These are phyloP conservation scores for Patella pellucida DNA, from an alignment of 2,888 invertebrate genomes.

Conservation along the genomic window DNA sequence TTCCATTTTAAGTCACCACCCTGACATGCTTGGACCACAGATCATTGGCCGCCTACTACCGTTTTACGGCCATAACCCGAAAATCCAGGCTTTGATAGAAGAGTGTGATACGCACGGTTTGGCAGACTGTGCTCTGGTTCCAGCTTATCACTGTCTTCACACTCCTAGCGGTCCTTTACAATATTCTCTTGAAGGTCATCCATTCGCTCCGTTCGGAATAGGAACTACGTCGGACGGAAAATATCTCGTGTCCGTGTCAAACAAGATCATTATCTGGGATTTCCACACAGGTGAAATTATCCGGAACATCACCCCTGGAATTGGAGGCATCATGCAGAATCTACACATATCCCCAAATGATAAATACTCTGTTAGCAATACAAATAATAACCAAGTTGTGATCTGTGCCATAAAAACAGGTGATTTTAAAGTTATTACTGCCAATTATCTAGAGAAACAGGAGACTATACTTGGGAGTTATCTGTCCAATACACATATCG, in stretches of 20 bases:
- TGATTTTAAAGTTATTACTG: slow-evolving; percentile 88
- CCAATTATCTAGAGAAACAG: slow-evolving; percentile 80
- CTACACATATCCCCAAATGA: slow-evolving; percentile 93
- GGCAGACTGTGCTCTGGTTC: slow-evolving; percentile 89
- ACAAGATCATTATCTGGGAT: slow-evolving; percentile 97
- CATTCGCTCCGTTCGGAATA: slow-evolving; percentile 81
- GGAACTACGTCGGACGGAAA: slow-evolving; percentile 66
- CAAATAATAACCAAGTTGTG: slow-evolving; percentile 94
- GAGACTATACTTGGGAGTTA: slow-evolving; percentile 63
- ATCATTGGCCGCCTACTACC: slow-evolving; percentile 92
- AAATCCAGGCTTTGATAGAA: slow-evolving; percentile 87
- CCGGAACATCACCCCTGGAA: slow-evolving; percentile 87
- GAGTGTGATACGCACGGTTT: slow-evolving; percentile 93
- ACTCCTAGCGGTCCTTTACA: slow-evolving; percentile 99
- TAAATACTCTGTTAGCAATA: slow-evolving; percentile 94
- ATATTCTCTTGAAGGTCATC: slow-evolving; percentile 98
- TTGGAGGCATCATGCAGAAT: slow-evolving; percentile 93
- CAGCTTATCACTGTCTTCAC: slow-evolving; percentile 94
- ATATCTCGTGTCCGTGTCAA: slow-evolving; percentile 94
- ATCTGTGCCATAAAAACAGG: slow-evolving; percentile 93
- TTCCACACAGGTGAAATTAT: slow-evolving; percentile 94
- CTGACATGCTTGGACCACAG: slow-evolving; percentile 96
- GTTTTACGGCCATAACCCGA: slow-evolving; percentile 86
- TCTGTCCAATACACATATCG: slow-evolving; percentile 62
- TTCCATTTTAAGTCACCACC: slow-evolving; percentile 90